Percentiles rank a stretch among this genome's conserved stretches.
These are phyloP conservation scores for Enteromius anoplus DNA, from an alignment of 2,797 vertebrate genomes.

Conservation along the genomic window DNA sequence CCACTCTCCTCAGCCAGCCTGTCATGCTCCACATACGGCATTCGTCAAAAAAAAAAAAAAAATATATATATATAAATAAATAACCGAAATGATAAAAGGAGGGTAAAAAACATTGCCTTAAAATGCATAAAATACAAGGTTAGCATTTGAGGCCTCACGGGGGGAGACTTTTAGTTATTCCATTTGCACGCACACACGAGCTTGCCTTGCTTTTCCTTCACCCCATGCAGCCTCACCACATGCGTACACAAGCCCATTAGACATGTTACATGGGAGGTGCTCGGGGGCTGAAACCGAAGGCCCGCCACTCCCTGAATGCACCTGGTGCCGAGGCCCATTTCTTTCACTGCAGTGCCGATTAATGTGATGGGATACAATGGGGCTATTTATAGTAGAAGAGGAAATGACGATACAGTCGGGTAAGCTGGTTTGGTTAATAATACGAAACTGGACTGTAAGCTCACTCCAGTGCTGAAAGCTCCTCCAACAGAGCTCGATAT, in stretches of 20 bases:
- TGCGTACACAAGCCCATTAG: constrained; percentile 57
- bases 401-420: constrained; percentile 38
- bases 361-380: constrained; percentile 34
- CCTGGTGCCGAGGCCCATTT: constrained; percentile 44
- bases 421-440: constrained; percentile 57
- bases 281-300: not conserved
- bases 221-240: constrained; percentile 49
- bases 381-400: constrained; percentile 40
- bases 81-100: constrained; percentile 36
- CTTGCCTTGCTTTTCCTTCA: constrained; percentile 37
- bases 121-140: constrained; percentile 59
- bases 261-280: constrained; percentile 36
- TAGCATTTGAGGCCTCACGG: constrained; percentile 52
- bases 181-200: constrained; percentile 53
- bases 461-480: constrained; percentile 20
- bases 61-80: constrained; percentile 8
- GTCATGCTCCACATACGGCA: constrained; percentile 63
- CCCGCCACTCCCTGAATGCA: constrained; percentile 29
- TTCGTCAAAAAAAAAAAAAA: constrained; percentile 30
- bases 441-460: constrained; percentile 45
- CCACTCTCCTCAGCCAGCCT: constrained; percentile 64
- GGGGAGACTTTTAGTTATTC: constrained; percentile 57
- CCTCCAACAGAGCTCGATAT: not conserved
- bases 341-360: constrained; percentile 47
- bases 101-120: constrained; percentile 46